These are phyloP conservation scores for Clarias magur DNA, from an alignment of 2,113 vertebrate genomes.

Conservation along the genomic window DNA sequence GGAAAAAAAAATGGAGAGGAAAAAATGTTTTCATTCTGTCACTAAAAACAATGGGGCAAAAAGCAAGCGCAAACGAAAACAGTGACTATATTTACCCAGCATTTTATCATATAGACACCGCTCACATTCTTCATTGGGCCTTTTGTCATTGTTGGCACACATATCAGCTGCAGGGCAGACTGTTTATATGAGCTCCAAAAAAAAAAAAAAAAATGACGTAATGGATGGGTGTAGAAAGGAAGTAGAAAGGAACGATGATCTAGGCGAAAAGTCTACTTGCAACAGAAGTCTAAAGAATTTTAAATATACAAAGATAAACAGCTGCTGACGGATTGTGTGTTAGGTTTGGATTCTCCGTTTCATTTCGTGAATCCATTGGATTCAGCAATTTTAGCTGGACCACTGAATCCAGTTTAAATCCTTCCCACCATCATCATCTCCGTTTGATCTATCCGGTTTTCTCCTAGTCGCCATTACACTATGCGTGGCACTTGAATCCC, in stretches of 20 bases:
- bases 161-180: conserved; percentile 33
- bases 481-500: conserved; percentile 10
- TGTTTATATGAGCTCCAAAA: conserved; percentile 37
- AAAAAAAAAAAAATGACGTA: conserved; percentile 30
- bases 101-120: conserved; percentile 54
- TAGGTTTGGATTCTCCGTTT: neutral
- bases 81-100: conserved; percentile 51
- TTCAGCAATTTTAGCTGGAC: neutral
- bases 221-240: neutral
- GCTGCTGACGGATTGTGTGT: neutral
- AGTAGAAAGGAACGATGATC: neutral
- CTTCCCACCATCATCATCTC: neutral
- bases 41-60: conserved; percentile 46
- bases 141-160: conserved; percentile 53
- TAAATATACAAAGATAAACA: neutral
- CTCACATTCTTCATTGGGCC: conserved; percentile 32
- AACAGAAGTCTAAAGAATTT: neutral
- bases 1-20: neutral
- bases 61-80: conserved; percentile 34
- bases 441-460: neutral
- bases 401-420: neutral
- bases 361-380: neutral
- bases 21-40: conserved; percentile 41
- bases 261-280: neutral
- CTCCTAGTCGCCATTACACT: neutral